Conservation (phyloP, 2,113 vertebrate species). For the Xenopus laevis region DNA sequence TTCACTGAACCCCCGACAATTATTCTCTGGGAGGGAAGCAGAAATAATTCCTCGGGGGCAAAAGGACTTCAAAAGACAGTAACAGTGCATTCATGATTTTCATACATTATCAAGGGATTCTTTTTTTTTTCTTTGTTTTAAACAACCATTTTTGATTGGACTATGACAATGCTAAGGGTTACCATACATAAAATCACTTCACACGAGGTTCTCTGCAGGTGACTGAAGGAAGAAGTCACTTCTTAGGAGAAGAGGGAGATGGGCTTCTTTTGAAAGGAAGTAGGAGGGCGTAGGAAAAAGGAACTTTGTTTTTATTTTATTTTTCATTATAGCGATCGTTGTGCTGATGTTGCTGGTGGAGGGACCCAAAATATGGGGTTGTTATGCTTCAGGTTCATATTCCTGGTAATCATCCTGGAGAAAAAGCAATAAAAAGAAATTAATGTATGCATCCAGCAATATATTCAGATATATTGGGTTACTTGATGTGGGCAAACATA, state of each 20-base stretch:
- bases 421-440: neutral
- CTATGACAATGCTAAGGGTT: slow-evolving; percentile 56
- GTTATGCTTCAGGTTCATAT: slow-evolving; percentile 96
- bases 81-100: slow-evolving; percentile 33
- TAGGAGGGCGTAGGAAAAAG: slow-evolving; percentile 47
- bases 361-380: slow-evolving; percentile 58
- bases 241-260: slow-evolving; percentile 50
- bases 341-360: slow-evolving; percentile 91
- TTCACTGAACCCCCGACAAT: slow-evolving; percentile 68
- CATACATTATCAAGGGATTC: slow-evolving; percentile 40
- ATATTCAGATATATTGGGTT: too few species aligned
- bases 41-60: slow-evolving; percentile 56
- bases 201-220: slow-evolving; percentile 58
- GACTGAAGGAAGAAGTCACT: slow-evolving; percentile 69
- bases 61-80: slow-evolving; percentile 58
- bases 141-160: slow-evolving; percentile 54
- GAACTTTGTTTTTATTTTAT: slow-evolving; percentile 69
- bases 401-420: slow-evolving; percentile 89
- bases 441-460: too few species aligned
- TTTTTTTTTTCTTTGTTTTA: slow-evolving; percentile 23
- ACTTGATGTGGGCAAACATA: too few species aligned
- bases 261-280: slow-evolving; percentile 45
- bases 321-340: slow-evolving; percentile 58
- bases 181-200: slow-evolving; percentile 57
- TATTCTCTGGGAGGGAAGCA: slow-evolving; percentile 89